Evolutionary conservation across 2,113 vertebrate species (phyloP).

Genomic region (Scartelaos histophorus): DNA sequence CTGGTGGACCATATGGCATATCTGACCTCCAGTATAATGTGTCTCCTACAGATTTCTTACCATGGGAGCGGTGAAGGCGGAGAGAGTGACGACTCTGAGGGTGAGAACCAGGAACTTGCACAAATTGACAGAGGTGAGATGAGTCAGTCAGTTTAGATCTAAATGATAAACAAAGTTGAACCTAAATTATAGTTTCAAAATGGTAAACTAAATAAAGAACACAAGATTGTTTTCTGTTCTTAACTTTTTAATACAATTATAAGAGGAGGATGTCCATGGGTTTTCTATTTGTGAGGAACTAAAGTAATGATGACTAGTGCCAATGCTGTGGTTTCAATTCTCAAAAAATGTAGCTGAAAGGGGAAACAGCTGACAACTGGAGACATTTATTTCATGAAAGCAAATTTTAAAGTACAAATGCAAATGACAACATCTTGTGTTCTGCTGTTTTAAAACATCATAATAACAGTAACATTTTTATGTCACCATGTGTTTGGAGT

Average conservation of each 20-base stretch:
- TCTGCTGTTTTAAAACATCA: background rate
- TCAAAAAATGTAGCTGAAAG: background rate
- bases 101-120: constrained; percentile 91
- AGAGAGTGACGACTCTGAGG: constrained; percentile 92
- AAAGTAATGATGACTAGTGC: background rate
- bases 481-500: background rate
- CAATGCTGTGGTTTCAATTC: constrained; percentile 7
- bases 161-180: background rate
- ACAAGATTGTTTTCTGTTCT: background rate
- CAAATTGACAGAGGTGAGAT: constrained; percentile 89
- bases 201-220: background rate
- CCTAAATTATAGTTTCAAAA: too few species aligned
- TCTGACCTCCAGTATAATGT: constrained; percentile 31
- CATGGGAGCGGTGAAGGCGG: constrained; percentile 84
- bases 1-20: constrained; percentile 15
- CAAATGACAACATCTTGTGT: background rate
- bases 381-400: background rate
- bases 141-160: background rate
- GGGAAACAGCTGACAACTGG: background rate
- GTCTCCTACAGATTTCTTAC: constrained; percentile 83
- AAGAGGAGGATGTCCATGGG: background rate
- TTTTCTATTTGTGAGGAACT: background rate
- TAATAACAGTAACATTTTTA: background rate
- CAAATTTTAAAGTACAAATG: background rate
- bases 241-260: background rate